Base-by-base conservation (phyloP, 2,113 vertebrate species). In the Cynoglossus semilaevis region DNA sequence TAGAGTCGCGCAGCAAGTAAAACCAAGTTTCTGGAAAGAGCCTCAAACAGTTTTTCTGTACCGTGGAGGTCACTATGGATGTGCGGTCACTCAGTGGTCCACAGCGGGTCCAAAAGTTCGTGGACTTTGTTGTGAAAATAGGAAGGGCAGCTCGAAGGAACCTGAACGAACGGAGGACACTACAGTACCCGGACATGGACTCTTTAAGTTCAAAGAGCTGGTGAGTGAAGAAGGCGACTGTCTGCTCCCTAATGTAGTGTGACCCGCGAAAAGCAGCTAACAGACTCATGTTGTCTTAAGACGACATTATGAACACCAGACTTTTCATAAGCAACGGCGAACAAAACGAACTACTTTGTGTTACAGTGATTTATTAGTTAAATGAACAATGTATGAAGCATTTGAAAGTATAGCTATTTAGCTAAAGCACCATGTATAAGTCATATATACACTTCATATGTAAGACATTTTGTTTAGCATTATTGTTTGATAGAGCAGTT, bases 171-270 rank as follows among this genome's bases (percentile, higher is more conserved):
- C 18, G 1, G 70, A 74, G 2, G 57, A 11, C 29, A 15, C 22
- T 9, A 0, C 68, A 8, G 67, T 76, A 2, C 74, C 84, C 11
- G 82, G 86, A 63, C 72, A 89, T 0, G 88, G 87, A 7, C 78
- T 87, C 5, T 90, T 90, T 68, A 86, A 90, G 63, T 91, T 91
- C 68, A 91, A 90, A 78, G 88, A 91, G 46, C 86, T 92, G 88
- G 91, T 91, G 79, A 81, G 86, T 54, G 11, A n/a, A 49, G 1
- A 13, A n/a, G 5, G 36, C 19, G 6, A 10, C 36, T 56, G 53
- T 47, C 4, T 29, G 4, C 12, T n/a, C 12, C 38, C 38, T 11
- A 1, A 13, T 13, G 22, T 29, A 29, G 22, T 29, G 22, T 6
- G n/a, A n/a, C n/a, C n/a, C n/a, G n/a, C n/a, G n/a, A n/a, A n/a